A percentile compares a stretch with the other conserved stretches of the same genome.
These are phyloP conservation scores for Hydrochoerus hydrochaeris DNA, from an alignment of 2,113 vertebrate species.

Conservation along the genomic window DNA sequence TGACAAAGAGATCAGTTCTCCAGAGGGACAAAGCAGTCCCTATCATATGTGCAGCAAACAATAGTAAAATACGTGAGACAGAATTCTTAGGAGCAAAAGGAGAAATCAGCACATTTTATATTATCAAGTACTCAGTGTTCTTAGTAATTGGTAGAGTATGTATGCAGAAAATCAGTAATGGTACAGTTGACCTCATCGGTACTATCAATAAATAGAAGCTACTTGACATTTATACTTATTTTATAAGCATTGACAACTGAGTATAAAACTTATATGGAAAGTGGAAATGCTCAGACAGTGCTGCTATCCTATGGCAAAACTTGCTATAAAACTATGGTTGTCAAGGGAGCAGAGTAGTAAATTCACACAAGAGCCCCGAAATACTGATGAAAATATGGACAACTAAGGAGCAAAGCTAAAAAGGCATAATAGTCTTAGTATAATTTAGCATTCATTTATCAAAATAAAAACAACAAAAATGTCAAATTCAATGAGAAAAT, in stretches of 20 bases:
- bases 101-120: neutral
- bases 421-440: neutral
- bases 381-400: neutral
- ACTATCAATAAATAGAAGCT: neutral
- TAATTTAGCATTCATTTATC: neutral
- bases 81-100: neutral
- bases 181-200: neutral
- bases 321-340: neutral
- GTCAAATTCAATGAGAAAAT: neutral
- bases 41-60: neutral
- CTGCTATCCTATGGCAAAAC: neutral
- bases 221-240: neutral
- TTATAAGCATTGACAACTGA: neutral
- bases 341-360: neutral
- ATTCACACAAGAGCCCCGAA: neutral
- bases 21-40: neutral
- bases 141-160: neutral
- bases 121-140: neutral
- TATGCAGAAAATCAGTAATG: neutral
- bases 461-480: neutral
- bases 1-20: neutral
- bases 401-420: neutral
- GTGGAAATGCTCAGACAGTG: neutral
- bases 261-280: too few relatives aligned
- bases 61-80: neutral